phyloP scores from a whole-genome alignment of 2,797 vertebrate genomes.

The Alfaro cultratus region DNA sequence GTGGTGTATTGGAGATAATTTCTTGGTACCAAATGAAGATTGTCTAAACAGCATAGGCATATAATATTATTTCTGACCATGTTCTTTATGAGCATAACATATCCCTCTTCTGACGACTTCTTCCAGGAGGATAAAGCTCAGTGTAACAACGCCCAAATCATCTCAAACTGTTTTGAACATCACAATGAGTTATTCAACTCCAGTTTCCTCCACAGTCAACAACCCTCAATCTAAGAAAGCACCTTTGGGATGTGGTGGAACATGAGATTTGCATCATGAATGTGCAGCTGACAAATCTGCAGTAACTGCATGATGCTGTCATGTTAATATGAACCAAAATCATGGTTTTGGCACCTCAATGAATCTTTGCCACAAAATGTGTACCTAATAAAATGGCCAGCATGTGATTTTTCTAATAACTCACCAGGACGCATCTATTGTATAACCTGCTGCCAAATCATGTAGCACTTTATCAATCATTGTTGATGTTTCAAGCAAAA shows the following conservation, averaged over 20 bases:
- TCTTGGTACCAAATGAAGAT: not conserved
- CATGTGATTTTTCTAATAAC: not conserved
- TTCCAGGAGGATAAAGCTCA: not conserved
- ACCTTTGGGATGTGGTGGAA: not conserved
- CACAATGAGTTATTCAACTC: not conserved
- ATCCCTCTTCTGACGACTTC: not conserved
- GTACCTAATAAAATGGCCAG: not conserved
- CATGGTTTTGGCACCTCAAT: not conserved
- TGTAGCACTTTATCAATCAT: slow-evolving; percentile 9
- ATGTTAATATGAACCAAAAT: not conserved
- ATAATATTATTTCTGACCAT: not conserved
- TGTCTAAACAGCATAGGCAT: not conserved
- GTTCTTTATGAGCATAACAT: not conserved
- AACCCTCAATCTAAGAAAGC: not conserved
- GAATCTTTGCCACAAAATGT: not conserved
- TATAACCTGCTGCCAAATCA: not conserved
- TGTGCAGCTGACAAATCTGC: not conserved
- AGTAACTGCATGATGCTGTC: not conserved
- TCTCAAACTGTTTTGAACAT: not conserved
- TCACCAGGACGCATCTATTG: not conserved
- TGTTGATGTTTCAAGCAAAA: slow-evolving; percentile 8
- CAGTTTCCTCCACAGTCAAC: not conserved
- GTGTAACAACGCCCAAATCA: not conserved
- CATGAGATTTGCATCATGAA: not conserved
- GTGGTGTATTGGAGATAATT: not conserved